Evolutionary conservation across 2,797 vertebrate species (phyloP).

Genomic region (Craterocephalus amniculus): DNA sequence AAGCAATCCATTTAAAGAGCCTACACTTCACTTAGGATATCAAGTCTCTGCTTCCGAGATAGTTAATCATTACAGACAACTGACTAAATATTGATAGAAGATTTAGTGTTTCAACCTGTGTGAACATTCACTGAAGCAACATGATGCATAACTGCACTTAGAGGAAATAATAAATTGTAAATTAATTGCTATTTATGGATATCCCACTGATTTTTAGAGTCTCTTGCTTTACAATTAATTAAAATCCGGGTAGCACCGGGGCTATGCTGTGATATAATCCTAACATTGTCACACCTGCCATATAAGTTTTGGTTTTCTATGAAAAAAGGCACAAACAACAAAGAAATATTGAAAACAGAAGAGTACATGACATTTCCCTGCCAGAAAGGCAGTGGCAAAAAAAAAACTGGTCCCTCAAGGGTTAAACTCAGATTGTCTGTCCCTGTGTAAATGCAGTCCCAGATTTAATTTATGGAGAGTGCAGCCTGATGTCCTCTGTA

Average conservation of each 20-base stretch:
- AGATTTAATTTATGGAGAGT: constrained; percentile 79
- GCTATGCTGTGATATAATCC: not conserved
- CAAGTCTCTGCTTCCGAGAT: constrained; percentile 51
- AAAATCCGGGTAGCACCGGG: not conserved
- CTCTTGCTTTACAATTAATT: not conserved
- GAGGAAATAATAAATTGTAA: not conserved
- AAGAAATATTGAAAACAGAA: not conserved
- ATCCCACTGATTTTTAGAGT: not conserved
- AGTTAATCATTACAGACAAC: constrained; percentile 66
- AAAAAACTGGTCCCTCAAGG: constrained; percentile 35
- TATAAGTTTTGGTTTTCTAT: not conserved
- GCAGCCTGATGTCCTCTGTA: constrained; percentile 76
- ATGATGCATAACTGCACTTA: not conserved
- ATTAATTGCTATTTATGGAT: not conserved
- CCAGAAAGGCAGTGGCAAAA: constrained; percentile 8
- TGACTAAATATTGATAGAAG: constrained; percentile 63
- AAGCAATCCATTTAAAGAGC: constrained; percentile 34
- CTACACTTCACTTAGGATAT: constrained; percentile 65
- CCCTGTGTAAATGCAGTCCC: constrained; percentile 63
- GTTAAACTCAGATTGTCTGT: constrained; percentile 52
- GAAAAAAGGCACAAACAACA: not conserved
- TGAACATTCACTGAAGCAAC: not conserved
- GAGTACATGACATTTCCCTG: not conserved
- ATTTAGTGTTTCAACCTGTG: constrained; percentile 20
- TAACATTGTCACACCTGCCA: not conserved